Conservation (phyloP, 2,888 invertebrate genomes). For the Lysandra bellargus region DNA sequence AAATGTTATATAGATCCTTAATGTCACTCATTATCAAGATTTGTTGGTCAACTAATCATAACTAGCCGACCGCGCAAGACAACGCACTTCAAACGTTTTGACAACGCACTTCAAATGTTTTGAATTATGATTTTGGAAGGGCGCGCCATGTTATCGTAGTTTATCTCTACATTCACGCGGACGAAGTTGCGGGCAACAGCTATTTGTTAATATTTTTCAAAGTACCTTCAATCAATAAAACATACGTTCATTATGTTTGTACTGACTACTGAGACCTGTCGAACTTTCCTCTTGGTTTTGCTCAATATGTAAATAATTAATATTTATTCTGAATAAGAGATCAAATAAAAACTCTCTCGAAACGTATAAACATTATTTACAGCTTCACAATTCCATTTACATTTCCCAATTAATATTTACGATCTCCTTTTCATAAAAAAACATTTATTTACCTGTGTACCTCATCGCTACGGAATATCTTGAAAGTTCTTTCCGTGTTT, state of each 20-base stretch:
- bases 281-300: not conserved
- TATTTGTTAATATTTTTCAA: not conserved
- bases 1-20: no score
- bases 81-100: no score
- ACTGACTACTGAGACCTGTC: not conserved
- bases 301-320: slow-evolving; percentile 12
- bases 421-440: not conserved
- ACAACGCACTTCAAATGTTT: no score
- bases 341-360: not conserved
- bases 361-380: slow-evolving; percentile 12
- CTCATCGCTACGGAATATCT: not conserved
- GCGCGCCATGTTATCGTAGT: no score
- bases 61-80: no score
- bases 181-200: no score
- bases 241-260: not conserved
- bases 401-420: not conserved
- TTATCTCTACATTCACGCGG: no score
- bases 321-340: slow-evolving; percentile 19
- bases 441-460: not conserved
- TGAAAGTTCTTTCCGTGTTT: not conserved
- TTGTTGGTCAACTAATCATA: no score
- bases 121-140: no score
- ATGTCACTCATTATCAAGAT: no score
- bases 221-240: not conserved
- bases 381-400: slow-evolving; percentile 5